Evolutionary conservation across 2,888 invertebrate genomes (phyloP).

Genomic region (Leucophora obtusa): DNA sequence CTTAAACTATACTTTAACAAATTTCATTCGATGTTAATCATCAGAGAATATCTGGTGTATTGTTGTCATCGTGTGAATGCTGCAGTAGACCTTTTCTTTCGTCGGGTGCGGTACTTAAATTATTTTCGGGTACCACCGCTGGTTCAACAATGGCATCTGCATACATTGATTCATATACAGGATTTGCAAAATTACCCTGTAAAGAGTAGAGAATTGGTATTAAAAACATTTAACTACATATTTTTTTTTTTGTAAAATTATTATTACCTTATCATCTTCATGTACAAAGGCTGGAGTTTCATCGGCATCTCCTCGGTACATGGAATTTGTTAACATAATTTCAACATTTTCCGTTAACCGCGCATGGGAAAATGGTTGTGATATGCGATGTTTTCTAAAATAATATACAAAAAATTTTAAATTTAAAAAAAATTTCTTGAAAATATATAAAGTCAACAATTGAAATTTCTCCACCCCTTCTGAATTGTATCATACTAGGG

Average conservation of each 20-base stretch:
- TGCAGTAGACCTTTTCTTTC: slow-evolving; percentile 81
- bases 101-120: slow-evolving; percentile 77
- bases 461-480: too few relatives aligned
- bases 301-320: slow-evolving; percentile 88
- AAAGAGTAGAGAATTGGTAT: slow-evolving; percentile 48
- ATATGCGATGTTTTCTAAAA: slow-evolving; percentile 79
- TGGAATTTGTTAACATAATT: slow-evolving; percentile 86
- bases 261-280: slow-evolving; percentile 82
- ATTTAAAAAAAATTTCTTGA: too few relatives aligned
- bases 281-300: slow-evolving; percentile 81
- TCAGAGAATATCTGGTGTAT: slow-evolving; percentile 78
- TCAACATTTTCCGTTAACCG: slow-evolving; percentile 91
- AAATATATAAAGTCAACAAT: too few relatives aligned
- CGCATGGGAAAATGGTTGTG: slow-evolving; percentile 86
- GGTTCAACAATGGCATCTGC: slow-evolving; percentile 77
- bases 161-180: slow-evolving; percentile 91
- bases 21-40: slow-evolving; percentile 73
- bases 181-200: slow-evolving; percentile 89
- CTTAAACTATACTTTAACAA: slow-evolving; percentile 67
- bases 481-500: too few relatives aligned
- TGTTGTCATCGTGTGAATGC: slow-evolving; percentile 79
- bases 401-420: neutral
- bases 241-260: neutral
- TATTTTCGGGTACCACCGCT: slow-evolving; percentile 72
- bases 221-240: slow-evolving; percentile 5